Evolutionary conservation across 2,113 vertebrate species (phyloP).

Genomic region (Galemys pyrenaicus): DNA sequence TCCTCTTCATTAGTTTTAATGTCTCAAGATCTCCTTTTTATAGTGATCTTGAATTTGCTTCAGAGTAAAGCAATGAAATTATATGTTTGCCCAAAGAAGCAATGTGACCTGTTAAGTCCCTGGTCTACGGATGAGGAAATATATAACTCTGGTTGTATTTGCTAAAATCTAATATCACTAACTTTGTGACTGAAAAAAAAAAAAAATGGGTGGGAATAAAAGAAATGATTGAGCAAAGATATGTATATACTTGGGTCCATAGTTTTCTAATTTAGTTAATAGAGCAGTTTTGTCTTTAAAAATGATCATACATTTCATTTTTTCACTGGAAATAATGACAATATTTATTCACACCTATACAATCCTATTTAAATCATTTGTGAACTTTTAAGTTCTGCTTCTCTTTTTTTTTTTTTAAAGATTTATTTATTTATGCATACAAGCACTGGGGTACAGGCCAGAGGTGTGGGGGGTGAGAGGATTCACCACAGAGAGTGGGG

Average conservation of each 20-base stretch:
- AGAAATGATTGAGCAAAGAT: neutral
- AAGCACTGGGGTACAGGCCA: too few species aligned
- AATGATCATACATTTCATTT: neutral
- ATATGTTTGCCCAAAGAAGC: neutral
- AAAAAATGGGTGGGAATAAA: accelerated
- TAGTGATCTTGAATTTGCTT: neutral
- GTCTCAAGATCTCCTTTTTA: neutral
- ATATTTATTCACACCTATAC: neutral
- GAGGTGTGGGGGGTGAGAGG: too few species aligned
- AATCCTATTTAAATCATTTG: neutral
- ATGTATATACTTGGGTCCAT: neutral
- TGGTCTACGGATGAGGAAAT: neutral
- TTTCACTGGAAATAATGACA: neutral
- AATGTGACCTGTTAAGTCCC: neutral
- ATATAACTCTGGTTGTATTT: neutral
- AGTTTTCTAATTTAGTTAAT: neutral
- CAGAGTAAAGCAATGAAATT: neutral
- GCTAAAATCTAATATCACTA: neutral
- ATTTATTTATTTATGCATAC: too few species aligned
- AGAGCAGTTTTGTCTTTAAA: neutral
- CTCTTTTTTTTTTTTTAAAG: too few species aligned
- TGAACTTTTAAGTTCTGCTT: neutral
- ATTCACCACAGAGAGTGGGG: too few species aligned
- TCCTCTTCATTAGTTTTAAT: neutral
- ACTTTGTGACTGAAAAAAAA: neutral